phyloP scores from a whole-genome alignment of 2,113 vertebrate species.

The Pseudois nayaur region DNA sequence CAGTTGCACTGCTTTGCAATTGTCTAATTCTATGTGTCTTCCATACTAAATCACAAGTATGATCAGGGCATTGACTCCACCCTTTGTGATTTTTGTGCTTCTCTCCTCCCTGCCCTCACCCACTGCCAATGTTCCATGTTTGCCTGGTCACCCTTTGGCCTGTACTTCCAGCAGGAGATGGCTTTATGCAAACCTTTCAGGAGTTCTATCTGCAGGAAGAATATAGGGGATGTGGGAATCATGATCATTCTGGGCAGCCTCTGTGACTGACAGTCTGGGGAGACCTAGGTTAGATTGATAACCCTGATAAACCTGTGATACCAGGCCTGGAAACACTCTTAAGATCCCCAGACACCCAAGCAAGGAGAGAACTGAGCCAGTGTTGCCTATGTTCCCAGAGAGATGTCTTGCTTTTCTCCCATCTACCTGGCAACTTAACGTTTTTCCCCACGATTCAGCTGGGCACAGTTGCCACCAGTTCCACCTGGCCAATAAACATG shows the following conservation, averaged over 20 bases:
- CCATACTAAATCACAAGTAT: neutral
- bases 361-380: neutral
- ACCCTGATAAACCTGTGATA: neutral
- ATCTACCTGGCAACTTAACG: neutral
- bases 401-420: neutral
- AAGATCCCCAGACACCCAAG: neutral
- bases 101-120: neutral
- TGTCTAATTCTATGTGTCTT: neutral
- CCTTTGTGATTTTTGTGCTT: neutral
- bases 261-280: neutral
- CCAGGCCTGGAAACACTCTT: fast-evolving
- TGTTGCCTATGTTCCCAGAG: neutral
- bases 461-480: neutral
- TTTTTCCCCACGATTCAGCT: neutral
- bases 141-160: neutral
- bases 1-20: neutral
- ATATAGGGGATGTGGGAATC: neutral
- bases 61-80: neutral
- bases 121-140: neutral
- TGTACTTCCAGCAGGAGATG: neutral
- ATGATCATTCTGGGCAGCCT: neutral
- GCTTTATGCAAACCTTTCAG: neutral
- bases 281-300: neutral
- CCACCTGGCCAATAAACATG: neutral
- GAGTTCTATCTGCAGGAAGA: neutral